Evolutionary conservation across 2,113 vertebrate genomes (phyloP).

Genomic region (Chloropsis hardwickii): DNA sequence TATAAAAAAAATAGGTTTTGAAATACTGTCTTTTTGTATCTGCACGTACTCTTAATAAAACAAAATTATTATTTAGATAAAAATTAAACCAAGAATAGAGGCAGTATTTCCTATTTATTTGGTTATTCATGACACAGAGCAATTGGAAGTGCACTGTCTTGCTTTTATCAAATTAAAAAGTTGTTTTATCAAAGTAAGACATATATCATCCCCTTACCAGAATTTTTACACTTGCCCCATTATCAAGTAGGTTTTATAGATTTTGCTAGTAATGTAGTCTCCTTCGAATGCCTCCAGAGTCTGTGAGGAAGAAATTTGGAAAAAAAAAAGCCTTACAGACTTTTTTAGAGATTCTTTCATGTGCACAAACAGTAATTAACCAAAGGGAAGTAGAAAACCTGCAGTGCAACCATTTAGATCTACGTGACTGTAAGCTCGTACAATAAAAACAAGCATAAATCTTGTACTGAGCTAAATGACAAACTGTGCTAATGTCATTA

Average conservation of each 20-base stretch:
- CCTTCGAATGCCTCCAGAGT: neutral
- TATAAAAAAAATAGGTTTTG: neutral
- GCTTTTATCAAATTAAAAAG: neutral
- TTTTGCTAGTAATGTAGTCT: neutral
- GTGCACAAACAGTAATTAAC: neutral
- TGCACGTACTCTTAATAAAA: neutral
- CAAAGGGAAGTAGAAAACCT: neutral
- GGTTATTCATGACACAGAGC: neutral
- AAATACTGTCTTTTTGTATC: neutral
- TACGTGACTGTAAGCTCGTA: neutral
- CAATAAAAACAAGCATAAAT: neutral
- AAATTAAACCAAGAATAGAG: neutral
- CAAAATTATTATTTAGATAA: neutral
- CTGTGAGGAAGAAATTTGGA: neutral
- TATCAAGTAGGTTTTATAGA: neutral
- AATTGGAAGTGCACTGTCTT: neutral
- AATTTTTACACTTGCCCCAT: neutral
- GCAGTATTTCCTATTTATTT: neutral
- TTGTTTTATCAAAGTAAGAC: neutral
- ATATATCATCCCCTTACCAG: neutral
- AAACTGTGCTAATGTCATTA: neutral
- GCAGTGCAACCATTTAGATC: neutral
- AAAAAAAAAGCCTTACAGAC: neutral
- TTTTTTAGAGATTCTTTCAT: neutral
- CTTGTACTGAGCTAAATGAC: neutral